These are phyloP conservation scores for Nomada lathburiana DNA, from an alignment of 2,888 invertebrate genomes.

Conservation along the genomic window DNA sequence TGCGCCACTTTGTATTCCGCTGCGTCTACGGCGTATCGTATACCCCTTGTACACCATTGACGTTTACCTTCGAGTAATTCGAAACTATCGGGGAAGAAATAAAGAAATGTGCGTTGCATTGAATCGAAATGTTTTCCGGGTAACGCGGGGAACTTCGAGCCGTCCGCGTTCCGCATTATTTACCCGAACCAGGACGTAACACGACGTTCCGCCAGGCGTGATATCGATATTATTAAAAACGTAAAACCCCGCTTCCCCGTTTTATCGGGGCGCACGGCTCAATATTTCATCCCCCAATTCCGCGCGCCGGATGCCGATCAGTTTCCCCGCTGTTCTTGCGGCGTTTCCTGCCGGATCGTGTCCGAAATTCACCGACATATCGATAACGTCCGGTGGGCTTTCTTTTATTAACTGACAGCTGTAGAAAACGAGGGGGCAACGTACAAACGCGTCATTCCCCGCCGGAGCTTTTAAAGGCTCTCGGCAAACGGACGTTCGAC, in stretches of 20 bases:
- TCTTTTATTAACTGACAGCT: not conserved
- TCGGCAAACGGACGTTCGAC: too few relatives aligned
- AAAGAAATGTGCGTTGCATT: not conserved
- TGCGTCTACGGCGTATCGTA: not conserved
- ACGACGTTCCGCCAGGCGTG: conserved; percentile 12
- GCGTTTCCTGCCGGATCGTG: conserved; percentile 16
- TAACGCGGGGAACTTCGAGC: too few relatives aligned
- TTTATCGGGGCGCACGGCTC: conserved; percentile 19
- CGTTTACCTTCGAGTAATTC: not conserved
- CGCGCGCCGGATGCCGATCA: conserved; percentile 35
- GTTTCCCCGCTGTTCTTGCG: conserved; percentile 26
- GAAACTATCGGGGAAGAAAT: not conserved
- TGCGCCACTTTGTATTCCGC: not conserved
- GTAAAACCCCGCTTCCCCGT: conserved; percentile 3
- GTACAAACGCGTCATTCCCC: too few relatives aligned
- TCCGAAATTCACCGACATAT: conserved; percentile 8
- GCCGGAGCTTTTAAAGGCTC: too few relatives aligned
- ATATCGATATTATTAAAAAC: conserved; percentile 63
- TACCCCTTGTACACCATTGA: not conserved
- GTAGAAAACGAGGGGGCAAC: too few relatives aligned
- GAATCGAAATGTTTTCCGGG: too few relatives aligned
- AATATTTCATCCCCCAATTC: conserved; percentile 64
- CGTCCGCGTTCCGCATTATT: conserved; percentile 51
- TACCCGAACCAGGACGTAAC: conserved; percentile 30
- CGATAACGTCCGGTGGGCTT: not conserved